Conservation (phyloP, 92 coral and sea anemone genomes). For the Virgularia gustaviana region DNA sequence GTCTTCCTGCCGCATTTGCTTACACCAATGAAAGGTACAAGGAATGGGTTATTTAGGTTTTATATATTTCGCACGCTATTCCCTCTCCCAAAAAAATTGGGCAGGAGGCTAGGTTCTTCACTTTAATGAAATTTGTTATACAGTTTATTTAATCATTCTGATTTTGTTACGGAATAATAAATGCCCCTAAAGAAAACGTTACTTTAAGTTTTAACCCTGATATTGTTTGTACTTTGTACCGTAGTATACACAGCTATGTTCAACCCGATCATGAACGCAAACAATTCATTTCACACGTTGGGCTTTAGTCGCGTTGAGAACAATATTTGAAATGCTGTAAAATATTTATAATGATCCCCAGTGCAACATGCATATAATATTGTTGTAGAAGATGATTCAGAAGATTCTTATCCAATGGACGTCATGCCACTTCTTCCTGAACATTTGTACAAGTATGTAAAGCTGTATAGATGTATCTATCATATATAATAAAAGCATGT, state of each 20-base stretch:
- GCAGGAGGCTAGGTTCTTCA: neutral
- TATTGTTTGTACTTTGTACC: too few relatives aligned
- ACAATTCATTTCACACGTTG: too few relatives aligned
- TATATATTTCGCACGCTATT: neutral
- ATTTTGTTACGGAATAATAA: neutral
- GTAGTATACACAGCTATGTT: too few relatives aligned
- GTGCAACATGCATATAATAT: neutral
- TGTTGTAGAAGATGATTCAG: slow-evolving; percentile 31
- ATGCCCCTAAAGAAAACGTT: neutral
- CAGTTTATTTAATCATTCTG: neutral
- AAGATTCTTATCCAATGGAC: slow-evolving; percentile 31
- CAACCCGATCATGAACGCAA: too few relatives aligned
- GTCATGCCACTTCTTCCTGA: slow-evolving; percentile 55
- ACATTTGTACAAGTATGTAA: slow-evolving; percentile 63
- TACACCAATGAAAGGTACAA: too few relatives aligned
- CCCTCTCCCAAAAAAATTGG: slow-evolving; percentile 3
- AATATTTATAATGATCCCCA: too few relatives aligned
- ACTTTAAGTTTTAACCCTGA: neutral
- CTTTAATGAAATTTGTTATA: neutral
- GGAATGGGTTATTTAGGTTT: too few relatives aligned
- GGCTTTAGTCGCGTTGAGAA: too few relatives aligned
- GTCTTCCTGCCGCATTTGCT: slow-evolving; percentile 81
- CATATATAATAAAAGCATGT: too few relatives aligned
- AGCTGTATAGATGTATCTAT: too few relatives aligned
- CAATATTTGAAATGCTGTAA: too few relatives aligned